phyloP scores from a whole-genome alignment of 2,113 vertebrate species.

The Prolemur simus region DNA sequence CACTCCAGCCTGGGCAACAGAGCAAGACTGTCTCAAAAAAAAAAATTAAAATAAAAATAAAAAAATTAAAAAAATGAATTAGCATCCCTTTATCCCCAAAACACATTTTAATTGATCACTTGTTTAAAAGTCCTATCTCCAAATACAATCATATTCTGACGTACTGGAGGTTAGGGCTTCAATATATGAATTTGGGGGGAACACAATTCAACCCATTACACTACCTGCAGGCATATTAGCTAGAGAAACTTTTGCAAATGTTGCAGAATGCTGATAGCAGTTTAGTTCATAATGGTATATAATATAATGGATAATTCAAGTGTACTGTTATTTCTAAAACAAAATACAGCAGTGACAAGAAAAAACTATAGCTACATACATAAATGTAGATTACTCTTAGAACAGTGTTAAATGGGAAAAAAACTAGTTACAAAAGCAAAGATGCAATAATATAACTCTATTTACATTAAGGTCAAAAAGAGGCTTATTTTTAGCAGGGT shows the following conservation, averaged over 20 bases:
- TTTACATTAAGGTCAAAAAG: background rate
- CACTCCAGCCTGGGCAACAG: too few relatives aligned
- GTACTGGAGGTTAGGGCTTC: too few relatives aligned
- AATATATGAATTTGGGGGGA: background rate
- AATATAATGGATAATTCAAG: background rate
- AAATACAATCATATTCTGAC: too few relatives aligned
- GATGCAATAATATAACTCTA: background rate
- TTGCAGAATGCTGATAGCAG: background rate
- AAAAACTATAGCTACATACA: background rate
- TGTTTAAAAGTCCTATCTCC: background rate
- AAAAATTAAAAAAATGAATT: background rate
- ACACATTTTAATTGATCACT: background rate
- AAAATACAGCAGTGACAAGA: background rate
- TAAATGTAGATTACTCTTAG: background rate
- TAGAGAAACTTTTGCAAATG: background rate
- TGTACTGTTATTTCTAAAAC: background rate
- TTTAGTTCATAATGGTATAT: background rate
- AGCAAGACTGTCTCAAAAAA: too few relatives aligned
- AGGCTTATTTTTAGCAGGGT: background rate
- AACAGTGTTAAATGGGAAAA: background rate
- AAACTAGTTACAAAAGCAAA: background rate
- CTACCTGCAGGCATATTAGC: background rate
- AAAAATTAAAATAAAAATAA: too few relatives aligned
- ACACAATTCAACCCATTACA: background rate
- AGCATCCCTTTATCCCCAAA: background rate